Conservation (phyloP, 2,113 vertebrate species). For the Agelaius tricolor region DNA sequence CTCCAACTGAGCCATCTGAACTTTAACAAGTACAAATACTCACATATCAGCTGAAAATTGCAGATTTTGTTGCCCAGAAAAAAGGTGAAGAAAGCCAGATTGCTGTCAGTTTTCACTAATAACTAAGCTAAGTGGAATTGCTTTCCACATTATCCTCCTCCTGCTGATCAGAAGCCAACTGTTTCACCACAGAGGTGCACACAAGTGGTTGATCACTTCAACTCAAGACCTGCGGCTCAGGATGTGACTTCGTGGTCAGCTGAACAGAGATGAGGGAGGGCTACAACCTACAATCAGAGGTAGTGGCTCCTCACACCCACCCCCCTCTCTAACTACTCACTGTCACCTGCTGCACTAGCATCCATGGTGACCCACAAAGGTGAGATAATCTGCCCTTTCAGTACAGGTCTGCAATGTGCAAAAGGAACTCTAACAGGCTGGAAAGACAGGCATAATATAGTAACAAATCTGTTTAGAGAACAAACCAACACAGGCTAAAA, state of each 20-base stretch:
- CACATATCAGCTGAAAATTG: neutral
- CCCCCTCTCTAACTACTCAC: neutral
- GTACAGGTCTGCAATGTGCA: neutral
- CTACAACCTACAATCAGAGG: neutral
- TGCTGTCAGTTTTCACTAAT: neutral
- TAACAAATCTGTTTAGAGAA: neutral
- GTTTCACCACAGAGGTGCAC: neutral
- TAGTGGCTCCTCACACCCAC: neutral
- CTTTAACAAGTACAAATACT: neutral
- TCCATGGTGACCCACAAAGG: neutral
- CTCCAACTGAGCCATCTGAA: neutral
- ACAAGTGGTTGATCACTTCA: neutral
- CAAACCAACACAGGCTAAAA: neutral
- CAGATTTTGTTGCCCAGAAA: neutral
- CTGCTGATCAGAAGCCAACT: neutral
- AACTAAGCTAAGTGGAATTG: neutral
- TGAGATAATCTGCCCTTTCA: neutral
- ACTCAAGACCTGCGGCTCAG: neutral
- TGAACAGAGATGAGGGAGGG: neutral
- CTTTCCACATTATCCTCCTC: neutral
- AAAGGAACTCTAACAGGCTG: neutral
- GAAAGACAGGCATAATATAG: neutral
- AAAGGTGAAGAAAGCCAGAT: neutral
- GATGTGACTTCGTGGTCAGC: neutral
- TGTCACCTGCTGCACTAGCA: neutral